Evolutionary conservation across 2,888 invertebrate species (phyloP), one percentile per base, ranked within the genome.

Genomic region (Temnothorax unifasciatus): DNA sequence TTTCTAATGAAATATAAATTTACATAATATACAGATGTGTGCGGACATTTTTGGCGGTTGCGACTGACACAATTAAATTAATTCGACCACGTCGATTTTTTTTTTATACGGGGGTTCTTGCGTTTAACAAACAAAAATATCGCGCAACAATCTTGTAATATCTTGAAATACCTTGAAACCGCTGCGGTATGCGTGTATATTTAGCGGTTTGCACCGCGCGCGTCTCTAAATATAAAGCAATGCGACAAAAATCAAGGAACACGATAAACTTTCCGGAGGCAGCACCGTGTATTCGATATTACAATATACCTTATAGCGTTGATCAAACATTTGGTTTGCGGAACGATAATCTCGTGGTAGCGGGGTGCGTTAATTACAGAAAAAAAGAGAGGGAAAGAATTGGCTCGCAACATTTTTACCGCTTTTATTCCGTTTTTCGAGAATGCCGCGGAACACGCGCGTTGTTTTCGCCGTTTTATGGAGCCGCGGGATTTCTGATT

Each of bases 401-500:
- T 76, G 86, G 63, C 61, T 38, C 71, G 83, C 71, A 63, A 59
- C 75, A 54, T 57, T 75, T 68, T 85, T 76, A 66, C 50, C 52
- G 76, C 77, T 83, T 81, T 84, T 82, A 84, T 84, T 71, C 52
- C 69, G 81, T 54, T 63, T 68, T 69, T 75, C 86, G 88, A 85
- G 83, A 68, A 77, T 82, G 54, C 71, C 83, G 82, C 79, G 82
- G 29, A 77, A 81, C 87, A 76, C 79, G 69, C 50, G 75, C 82
- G 86, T 88, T 90, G 82, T 88, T 85, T 69, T 68, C 34, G 83
- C 82, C 79, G 84, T 76, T 89, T 90, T 82, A 83, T 74, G 73
- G 85, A 86, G 85, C 84, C 68, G 86, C 83, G 77, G 85, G 73
- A 77, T 89, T 90, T 89, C 89, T 90, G 90, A 90, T 90, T 85